These are phyloP conservation scores for Vidua chalybeata DNA, from an alignment of 2,113 vertebrate genomes.

Conservation along the genomic window DNA sequence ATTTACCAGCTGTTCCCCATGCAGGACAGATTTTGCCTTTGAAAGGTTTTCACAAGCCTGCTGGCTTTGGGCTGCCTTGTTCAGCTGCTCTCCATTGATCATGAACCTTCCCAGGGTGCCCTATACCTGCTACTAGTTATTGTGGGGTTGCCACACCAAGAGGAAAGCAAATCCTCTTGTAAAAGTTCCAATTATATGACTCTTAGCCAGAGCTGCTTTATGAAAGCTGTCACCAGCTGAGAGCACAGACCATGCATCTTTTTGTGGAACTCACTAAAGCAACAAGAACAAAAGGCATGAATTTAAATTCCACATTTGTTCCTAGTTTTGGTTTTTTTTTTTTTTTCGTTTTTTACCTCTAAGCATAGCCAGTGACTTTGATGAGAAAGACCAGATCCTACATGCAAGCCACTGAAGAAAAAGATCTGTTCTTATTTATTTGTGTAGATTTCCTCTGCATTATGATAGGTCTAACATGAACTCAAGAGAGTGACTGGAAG, in stretches of 20 bases:
- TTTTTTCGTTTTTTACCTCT: background rate
- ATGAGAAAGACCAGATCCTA: background rate
- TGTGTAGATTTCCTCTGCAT: background rate
- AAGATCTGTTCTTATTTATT: background rate
- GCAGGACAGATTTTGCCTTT: slow-evolving; percentile 10
- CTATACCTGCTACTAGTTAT: background rate
- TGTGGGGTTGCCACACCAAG: background rate
- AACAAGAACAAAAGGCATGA: background rate
- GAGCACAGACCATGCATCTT: background rate
- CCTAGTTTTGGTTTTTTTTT: background rate
- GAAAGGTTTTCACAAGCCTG: background rate
- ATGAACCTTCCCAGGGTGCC: background rate
- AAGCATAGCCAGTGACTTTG: background rate
- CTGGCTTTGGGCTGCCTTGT: background rate
- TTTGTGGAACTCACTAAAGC: background rate
- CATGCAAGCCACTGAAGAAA: background rate
- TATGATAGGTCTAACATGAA: background rate
- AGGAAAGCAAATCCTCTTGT: background rate
- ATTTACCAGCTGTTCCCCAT: slow-evolving; percentile 13
- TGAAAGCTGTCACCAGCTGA: background rate
- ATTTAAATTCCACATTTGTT: background rate
- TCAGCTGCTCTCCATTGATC: slow-evolving; percentile 42
- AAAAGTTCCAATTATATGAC: background rate
- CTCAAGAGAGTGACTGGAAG: background rate
- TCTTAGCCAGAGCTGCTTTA: background rate